Conservation (phyloP, 2,797 vertebrate genomes). For the Setipinna tenuifilis region DNA sequence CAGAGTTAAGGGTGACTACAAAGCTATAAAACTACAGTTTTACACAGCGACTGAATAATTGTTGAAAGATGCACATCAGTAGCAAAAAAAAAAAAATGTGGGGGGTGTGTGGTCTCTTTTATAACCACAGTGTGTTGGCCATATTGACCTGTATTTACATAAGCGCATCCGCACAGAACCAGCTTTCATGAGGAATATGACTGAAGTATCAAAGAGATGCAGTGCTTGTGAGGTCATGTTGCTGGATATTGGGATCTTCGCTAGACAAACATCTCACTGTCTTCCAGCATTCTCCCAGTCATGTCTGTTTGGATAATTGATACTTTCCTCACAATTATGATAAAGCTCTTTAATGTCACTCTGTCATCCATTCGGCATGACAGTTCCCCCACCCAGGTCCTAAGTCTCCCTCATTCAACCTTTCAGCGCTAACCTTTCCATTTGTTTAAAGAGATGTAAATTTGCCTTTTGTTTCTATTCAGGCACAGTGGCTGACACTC, state of each 20-base stretch:
- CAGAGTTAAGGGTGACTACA: not conserved
- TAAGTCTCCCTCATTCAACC: constrained; percentile 52
- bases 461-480: constrained; percentile 64
- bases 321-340: constrained; percentile 59
- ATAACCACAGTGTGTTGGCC: not conserved
- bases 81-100: no score
- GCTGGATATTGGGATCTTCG: not conserved
- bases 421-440: constrained; percentile 56
- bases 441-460: constrained; percentile 59
- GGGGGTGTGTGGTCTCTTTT: not conserved
- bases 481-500: constrained; percentile 68
- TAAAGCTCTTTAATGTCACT: constrained; percentile 66
- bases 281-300: not conserved
- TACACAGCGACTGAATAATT: constrained; percentile 18
- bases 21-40: not conserved
- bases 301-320: constrained; percentile 60
- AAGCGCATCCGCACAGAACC: constrained; percentile 54
- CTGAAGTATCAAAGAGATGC: not conserved
- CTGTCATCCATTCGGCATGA: constrained; percentile 61
- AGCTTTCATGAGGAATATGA: not conserved
- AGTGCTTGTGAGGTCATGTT: not conserved
- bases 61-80: not conserved
- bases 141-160: not conserved
- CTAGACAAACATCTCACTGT: not conserved
- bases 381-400: constrained; percentile 36